Evolutionary conservation across 1,140 invertebrate species (phyloP), one percentile per base, ranked within the genome.

Genomic region (Rhyzopertha dominica): DNA sequence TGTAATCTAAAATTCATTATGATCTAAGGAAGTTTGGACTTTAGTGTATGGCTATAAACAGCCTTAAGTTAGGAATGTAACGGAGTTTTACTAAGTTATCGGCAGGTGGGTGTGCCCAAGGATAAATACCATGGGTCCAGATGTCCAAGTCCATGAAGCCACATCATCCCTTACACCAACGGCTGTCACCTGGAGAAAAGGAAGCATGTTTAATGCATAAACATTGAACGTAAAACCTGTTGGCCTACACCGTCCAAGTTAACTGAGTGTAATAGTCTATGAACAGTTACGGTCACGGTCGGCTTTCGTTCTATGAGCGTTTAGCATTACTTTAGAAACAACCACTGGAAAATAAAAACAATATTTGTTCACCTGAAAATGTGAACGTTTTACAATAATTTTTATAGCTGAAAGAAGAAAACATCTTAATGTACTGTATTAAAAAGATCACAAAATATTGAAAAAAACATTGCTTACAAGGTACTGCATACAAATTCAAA

Each of bases 61-160:
- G 68, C 73, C 71, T 71, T 74, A 76, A 73, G 58, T 66, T 69
- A 70, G 69, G 65, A 29, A 23, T 35, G 35, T 51, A 46, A 39
- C 46, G 46, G 46, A 34, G 50, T 32, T 54, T 61, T 61, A 63
- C 57, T 63, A 60, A 58, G 46, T 59, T 48, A 54, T 53, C 62
- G 62, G 61, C 59, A 74, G 73, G 73, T 73, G 73, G 73, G 70
- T 71, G 73, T 65, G 66, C 68, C 73, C 73, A 73, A 72, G 64
- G 73, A 77, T 77, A 77, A 74, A 75, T 77, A 77, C 75, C 75
- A 75, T 77, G 74, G 69, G 72, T 72, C 72, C 64, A 67, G 66
- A 70, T 65, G 68, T 65, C 68, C 68, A 66, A 68, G 72, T 65
- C 66, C 57, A 60, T 51, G 56, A 55, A 62, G 58, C 54, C 55